A percentile compares a stretch with the other conserved stretches of the same genome.
Evolutionary conservation across 2,113 vertebrate genomes (phyloP).

Genomic region (Sinocyclocheilus rhinocerous): DNA sequence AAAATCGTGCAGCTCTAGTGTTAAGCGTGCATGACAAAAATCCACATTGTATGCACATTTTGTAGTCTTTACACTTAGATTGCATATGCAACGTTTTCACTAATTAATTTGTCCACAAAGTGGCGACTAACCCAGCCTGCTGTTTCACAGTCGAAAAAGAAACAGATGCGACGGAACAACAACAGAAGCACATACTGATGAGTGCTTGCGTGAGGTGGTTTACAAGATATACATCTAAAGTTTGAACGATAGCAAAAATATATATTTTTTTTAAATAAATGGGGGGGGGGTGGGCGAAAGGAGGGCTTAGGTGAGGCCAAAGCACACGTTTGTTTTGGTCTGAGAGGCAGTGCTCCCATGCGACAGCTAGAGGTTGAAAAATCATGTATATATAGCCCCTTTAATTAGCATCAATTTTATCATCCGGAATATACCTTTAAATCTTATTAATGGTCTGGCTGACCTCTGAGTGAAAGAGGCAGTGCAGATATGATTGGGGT

Average conservation of each 20-base stretch:
- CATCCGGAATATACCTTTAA: neutral
- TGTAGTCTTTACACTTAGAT: neutral
- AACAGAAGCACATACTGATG: neutral
- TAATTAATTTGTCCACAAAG: no score
- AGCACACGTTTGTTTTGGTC: no score
- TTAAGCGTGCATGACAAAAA: no score
- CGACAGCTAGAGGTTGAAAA: no score
- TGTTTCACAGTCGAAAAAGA: neutral
- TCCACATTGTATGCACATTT: neutral
- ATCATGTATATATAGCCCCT: no score
- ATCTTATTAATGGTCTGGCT: neutral
- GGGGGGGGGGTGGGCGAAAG: no score
- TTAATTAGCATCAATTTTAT: neutral
- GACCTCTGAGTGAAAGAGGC: neutral
- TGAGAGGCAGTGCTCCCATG: no score
- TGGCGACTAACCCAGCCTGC: no score
- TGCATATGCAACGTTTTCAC: neutral
- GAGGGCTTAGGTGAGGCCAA: no score
- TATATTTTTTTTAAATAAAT: no score
- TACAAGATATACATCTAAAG: neutral
- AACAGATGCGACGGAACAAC: neutral
- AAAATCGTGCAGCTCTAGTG: no score
- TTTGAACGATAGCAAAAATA: neutral
- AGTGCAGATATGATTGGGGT: conserved; percentile 1
- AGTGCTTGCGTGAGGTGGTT: neutral